Evolutionary conservation across 37 sponge, comb jelly and placozoan genomes (phyloP), one percentile per base, ranked within the genome.

Genomic region (Dysidea cf. avara): DNA sequence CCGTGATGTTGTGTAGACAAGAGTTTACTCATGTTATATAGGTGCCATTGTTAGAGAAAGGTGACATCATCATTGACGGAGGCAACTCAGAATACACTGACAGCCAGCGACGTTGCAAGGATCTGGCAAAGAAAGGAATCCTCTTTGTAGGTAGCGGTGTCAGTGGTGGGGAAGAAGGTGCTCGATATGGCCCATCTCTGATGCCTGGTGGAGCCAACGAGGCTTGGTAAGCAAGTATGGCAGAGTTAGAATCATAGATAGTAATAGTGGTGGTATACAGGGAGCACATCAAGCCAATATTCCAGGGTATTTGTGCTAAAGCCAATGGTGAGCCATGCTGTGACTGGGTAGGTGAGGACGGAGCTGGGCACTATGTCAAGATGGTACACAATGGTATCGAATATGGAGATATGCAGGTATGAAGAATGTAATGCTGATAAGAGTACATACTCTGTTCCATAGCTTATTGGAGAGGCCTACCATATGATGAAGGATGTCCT

Each of bases 361-460:
- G 97, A 20, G 87, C 97, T 12, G 97, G 97, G 0, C 97, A 96
- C 76, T 96, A 84, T 71, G 97, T 96, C 69, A 96, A 96, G 91
- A 96, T 96, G 97, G 97, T 96, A 6, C 97, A 96, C 91, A 96
- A 96, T 84, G 97, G 97, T 25, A 96, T 96, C 32, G 97, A 96
- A 75, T 96, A 96, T 67, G 97, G 97, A 61, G 97, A 96, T 79
- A 93, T 96, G 97, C 97, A 96, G 86, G 86, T 89, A 38, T 32
- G 60, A 30, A 30, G 17, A 16, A 39, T 11, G 25, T 17, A 14
- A 60, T 60, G 28, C 16, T 20, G 28, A 49, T 49, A 50, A 20
- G 14, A 50, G 17, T 50, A 20, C 17, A 14, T 50, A 20, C 53
- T 20, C 53, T 25, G 16, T 16, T 61, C 16, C 30, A 14, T 72